These are phyloP conservation scores for Sebastes minor DNA, from an alignment of 2,797 vertebrate genomes.

Conservation along the genomic window DNA sequence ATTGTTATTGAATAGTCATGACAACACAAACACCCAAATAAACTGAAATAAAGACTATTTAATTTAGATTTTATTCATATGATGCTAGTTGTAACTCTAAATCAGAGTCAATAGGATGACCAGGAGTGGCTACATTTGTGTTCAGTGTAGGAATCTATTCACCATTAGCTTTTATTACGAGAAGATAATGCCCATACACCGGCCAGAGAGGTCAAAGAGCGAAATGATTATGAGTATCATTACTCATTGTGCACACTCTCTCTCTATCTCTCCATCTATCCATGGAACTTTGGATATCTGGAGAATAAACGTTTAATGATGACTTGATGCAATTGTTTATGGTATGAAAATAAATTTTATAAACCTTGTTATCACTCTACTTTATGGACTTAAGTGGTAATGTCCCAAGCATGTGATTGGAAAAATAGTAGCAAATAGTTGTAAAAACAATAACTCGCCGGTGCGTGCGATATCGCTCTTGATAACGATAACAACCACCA, in stretches of 20 bases:
- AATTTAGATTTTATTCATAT: neutral
- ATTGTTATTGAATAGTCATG: neutral
- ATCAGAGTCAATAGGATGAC: neutral
- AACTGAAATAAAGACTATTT: neutral
- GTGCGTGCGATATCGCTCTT: neutral
- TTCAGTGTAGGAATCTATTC: neutral
- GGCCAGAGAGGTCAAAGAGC: conserved; percentile 1
- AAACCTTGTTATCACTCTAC: neutral
- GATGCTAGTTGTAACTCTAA: neutral
- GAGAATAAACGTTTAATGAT: neutral
- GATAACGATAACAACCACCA: neutral
- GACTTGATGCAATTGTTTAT: neutral
- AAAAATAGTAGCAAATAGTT: neutral
- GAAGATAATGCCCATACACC: neutral
- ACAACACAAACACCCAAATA: neutral
- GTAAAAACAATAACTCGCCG: neutral
- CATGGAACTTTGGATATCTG: neutral
- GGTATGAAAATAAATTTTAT: neutral
- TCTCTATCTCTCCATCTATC: neutral
- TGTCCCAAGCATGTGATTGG: neutral
- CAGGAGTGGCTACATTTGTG: neutral
- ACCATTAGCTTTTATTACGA: neutral
- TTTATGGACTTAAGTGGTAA: neutral
- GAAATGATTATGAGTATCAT: neutral
- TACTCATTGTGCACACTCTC: neutral